Evolutionary conservation across 2,113 vertebrate genomes (phyloP), one percentile per base, ranked within the genome.

Genomic region (Lota lota): DNA sequence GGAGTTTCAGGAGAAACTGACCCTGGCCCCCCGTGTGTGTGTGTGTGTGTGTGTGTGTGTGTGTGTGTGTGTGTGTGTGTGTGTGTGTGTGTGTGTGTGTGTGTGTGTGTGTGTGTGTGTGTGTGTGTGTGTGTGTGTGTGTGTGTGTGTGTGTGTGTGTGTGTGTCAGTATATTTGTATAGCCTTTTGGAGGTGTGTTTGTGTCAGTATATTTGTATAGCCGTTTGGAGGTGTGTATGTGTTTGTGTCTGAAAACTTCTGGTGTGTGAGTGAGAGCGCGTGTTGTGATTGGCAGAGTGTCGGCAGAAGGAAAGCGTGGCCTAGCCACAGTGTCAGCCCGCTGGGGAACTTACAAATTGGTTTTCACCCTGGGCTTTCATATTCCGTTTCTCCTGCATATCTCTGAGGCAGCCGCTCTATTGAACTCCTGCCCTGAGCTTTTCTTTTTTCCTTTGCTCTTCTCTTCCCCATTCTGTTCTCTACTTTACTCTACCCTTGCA

Each of bases 301-400:
- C 74, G 79, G 68, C 63, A 60, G 71, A 80, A 79, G 82, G 79
- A 85, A 85, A 86, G 84, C 76, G 69, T 70, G 77, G 75, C 79
- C 72, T 67, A 77, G 82, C 82, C 77, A 72, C 18, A 15, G 80
- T 89, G 86, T 88, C 87, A 83, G 82, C 77, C 74, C 88, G 77
- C 85, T 57, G 50, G 82, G 85, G 88, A 87, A 69, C 70, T 70
- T 75, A 83, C 84, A 88, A 88, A 89, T 88, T 86, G 84, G 79
- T 86, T 87, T 67, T 63, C 36, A 85, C 84, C 79, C 18, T 77
- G 73, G 12, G 51, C 85, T 77, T 58, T 84, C 40, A 47, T 14
- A 47, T 47, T 47, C 40, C 10, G 10, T 47, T 47, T 12, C 40
- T 47, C 6, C 40, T 47, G 40, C 40, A 47, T 47, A 47, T 47